Evolutionary conservation across 2,113 vertebrate species (phyloP), one percentile per base, ranked within the genome.

Genomic region (Chlamydotis undulata): DNA sequence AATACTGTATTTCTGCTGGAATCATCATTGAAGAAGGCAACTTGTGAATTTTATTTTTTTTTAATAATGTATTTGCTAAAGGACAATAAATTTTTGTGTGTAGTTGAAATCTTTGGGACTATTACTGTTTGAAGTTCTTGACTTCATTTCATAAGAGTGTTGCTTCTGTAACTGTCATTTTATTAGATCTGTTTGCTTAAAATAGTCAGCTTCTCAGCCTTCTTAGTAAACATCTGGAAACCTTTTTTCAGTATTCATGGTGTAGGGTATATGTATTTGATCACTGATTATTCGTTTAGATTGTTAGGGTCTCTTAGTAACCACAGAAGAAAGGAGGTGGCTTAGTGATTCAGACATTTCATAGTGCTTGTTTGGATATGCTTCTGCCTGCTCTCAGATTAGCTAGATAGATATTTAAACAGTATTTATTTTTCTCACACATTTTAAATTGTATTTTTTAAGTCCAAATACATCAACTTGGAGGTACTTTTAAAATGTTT

Each of bases 61-160:
- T 37, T n/a, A 52, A 53, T 60, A 49, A 31, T 16, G 31, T 89
- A 50, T 81, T 92, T 97, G 76, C 83, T 96, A 45, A 95, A 86
- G 37, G 71, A 74, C 19, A 97, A 96, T 97, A 94, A 97, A 97
- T n/a, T 92, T 96, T 83, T 26, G n/a, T 83, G 81, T 78, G 49
- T 83, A 43, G 94, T 93, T 94, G 35, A 79, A 77, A 67, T 53
- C 73, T 90, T 75, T 29, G 15, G 13, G 33, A 64, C 28, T 95
- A 24, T 86, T 85, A 49, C 5, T 96, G 4, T 93, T 68, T 95
- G 45, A 73, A 80, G 70, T 84, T 93, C 47, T 53, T 91, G 41
- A 59, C 26, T 95, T 94, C 57, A 55, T 56, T 80, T 43, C 41
- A 33, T 81, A 39, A 80, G 50, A 90, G 47, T 84, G 15, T 89